These are phyloP conservation scores for Cinara cedri DNA, from an alignment of 2,888 invertebrate species.

Conservation along the genomic window DNA sequence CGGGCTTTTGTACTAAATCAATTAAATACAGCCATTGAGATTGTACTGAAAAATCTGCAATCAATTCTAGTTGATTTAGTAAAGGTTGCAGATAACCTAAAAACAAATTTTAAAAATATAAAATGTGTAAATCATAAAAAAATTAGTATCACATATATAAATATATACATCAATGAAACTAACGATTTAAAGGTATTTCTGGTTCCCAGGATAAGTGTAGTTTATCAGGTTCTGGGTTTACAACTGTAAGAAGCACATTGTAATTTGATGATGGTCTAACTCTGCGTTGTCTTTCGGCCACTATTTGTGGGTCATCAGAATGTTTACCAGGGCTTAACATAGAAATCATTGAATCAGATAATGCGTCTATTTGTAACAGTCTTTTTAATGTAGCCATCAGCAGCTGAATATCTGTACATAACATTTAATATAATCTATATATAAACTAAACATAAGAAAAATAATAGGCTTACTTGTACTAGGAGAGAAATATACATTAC, in stretches of 20 bases:
- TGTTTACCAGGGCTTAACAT: slow-evolving; percentile 57
- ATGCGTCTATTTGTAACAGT: slow-evolving; percentile 66
- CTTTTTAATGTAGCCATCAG: slow-evolving; percentile 61
- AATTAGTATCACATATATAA: no score
- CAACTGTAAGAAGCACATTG: slow-evolving; percentile 81
- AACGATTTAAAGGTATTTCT: slow-evolving; percentile 54
- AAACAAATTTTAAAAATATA: slow-evolving; percentile 61
- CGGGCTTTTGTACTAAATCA: slow-evolving; percentile 76
- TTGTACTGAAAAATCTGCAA: slow-evolving; percentile 81
- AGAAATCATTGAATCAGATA: slow-evolving; percentile 60
- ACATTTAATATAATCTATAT: not conserved
- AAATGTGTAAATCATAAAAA: not conserved
- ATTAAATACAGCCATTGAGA: slow-evolving; percentile 88
- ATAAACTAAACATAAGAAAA: not conserved
- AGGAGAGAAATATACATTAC: slow-evolving; percentile 56
- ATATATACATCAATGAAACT: not conserved
- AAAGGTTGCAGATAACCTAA: slow-evolving; percentile 81
- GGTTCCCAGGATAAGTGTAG: slow-evolving; percentile 54
- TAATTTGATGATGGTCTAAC: slow-evolving; percentile 71
- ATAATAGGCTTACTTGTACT: slow-evolving; percentile 14
- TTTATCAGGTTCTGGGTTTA: slow-evolving; percentile 79
- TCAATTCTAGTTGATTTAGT: slow-evolving; percentile 71
- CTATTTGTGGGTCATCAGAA: slow-evolving; percentile 47
- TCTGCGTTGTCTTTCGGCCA: slow-evolving; percentile 61
- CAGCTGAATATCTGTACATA: slow-evolving; percentile 17